phyloP scores from a whole-genome alignment of 2,888 invertebrate genomes.

The Epinotia nisella region DNA sequence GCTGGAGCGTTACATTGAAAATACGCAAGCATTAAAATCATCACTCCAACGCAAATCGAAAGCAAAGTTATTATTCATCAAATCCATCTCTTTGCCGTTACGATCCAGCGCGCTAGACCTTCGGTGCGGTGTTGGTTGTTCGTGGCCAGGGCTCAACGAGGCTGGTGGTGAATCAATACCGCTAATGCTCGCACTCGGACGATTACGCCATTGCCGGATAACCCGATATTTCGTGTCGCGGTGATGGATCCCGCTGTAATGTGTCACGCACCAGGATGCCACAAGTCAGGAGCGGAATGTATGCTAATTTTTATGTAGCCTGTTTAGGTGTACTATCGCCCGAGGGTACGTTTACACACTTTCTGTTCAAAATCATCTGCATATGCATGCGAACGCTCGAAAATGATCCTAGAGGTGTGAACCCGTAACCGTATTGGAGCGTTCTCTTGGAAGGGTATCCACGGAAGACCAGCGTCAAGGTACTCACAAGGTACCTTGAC shows the following conservation, averaged over 20 bases:
- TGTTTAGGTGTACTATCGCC: too few species aligned
- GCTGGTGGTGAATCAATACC: constrained; percentile 34
- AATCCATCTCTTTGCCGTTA: constrained; percentile 31
- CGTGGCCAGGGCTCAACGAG: background rate
- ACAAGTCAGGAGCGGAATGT: constrained; percentile 12
- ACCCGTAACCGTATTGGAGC: too few species aligned
- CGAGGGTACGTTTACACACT: too few species aligned
- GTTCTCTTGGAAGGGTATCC: too few species aligned
- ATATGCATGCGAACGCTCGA: too few species aligned
- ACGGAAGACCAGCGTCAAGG: too few species aligned
- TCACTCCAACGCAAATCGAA: constrained; percentile 19
- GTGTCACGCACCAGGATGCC: constrained; percentile 12
- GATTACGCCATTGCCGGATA: constrained; percentile 35
- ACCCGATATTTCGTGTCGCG: constrained; percentile 38
- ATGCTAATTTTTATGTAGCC: background rate
- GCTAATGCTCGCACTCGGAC: constrained; percentile 36
- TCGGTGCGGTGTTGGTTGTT: background rate
- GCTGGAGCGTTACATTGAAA: background rate
- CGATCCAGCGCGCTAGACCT: background rate
- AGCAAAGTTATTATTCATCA: constrained; percentile 32
- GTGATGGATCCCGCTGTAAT: constrained; percentile 35
- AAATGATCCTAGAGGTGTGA: too few species aligned
- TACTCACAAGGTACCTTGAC: too few species aligned
- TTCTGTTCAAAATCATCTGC: too few species aligned
- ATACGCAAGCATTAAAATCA: constrained; percentile 11